Percentiles rank a stretch among this genome's conserved stretches.
These are phyloP conservation scores for Drosophila ogumai DNA, from an alignment of 1,140 invertebrate genomes.

Conservation along the genomic window DNA sequence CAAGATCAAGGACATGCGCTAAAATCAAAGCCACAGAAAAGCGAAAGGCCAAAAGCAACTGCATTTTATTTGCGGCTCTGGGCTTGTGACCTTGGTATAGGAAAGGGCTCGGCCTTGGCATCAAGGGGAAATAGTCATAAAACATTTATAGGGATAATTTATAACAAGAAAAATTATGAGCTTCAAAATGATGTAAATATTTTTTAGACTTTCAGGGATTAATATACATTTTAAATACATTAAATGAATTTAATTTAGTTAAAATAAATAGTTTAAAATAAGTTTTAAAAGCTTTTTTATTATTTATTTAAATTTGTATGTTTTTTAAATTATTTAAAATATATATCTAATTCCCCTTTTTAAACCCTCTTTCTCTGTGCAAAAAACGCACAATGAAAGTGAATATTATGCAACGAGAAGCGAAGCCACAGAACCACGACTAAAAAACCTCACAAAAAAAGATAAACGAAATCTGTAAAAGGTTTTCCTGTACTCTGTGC, in stretches of 20 bases:
- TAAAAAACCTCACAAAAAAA: constrained; percentile 14
- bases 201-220: background rate
- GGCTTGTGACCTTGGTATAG: constrained; percentile 16
- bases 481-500: constrained; percentile 24
- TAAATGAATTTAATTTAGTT: too few relatives aligned
- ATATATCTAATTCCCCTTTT: background rate
- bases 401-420: constrained; percentile 44
- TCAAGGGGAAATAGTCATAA: background rate
- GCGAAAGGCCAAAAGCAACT: constrained; percentile 20
- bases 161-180: background rate
- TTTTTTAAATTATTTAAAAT: too few relatives aligned
- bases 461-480: constrained; percentile 48
- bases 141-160: background rate
- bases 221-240: too few relatives aligned
- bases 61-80: constrained; percentile 32
- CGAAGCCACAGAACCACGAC: constrained; percentile 13
- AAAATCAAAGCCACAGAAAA: constrained; percentile 43
- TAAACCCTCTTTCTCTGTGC: constrained; percentile 5
- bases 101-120: background rate
- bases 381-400: constrained; percentile 21
- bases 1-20: constrained; percentile 51
- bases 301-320: background rate
- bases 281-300: background rate
- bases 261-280: too few relatives aligned
- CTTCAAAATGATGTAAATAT: background rate